Evolutionary conservation across 2,797 vertebrate species (phyloP), one percentile per base, ranked within the genome.

Genomic region (Gorsachius magnificus): DNA sequence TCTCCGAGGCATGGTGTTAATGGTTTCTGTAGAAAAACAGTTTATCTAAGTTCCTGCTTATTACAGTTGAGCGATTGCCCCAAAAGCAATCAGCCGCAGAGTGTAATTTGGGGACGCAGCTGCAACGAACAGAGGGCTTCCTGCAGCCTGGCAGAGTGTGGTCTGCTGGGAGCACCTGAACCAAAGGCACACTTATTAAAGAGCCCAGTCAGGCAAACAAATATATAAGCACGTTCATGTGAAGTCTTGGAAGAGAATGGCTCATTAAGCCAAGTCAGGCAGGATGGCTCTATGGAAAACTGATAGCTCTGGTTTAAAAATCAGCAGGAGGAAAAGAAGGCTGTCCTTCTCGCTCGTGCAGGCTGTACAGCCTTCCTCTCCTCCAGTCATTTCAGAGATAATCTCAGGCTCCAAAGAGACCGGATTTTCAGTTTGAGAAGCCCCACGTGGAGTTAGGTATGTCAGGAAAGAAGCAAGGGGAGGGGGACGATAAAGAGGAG

Each of bases 101-200:
- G 51, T 41, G 24, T 50, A 26, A 92, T 78, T n/a, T 58, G 46
- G 82, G 70, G 57, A 8, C 3, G 2, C 50, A 94, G 79, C 63
- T 93, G 91, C 61, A 51, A n/a, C 1, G 33, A 76, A 46, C 4
- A 9, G 38, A 83, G 66, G 13, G 74, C 51, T 89, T 82, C 69
- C 87, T 70, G 65, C 76, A 88, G 85, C 69, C 82, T 60, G 82
- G 76, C 53, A 51, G 76, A 74, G 87, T 15, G 11, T 9, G 1
- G 16, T 89, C 64, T 93, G 89, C 89, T 83, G 95, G 51, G 91
- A 91, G 58, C 79, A 93, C 94, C 95, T 63, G 69, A 96, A 76
- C 79, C 45, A 25, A 84, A 83, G 65, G 69, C 50, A 54, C 1
- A 0, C 70, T 71, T 72, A 33, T 48, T 76, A 87, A 61, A 86